These are phyloP conservation scores for Hiodon tergisus DNA, from an alignment of 2,113 vertebrate genomes.

Conservation along the genomic window DNA sequence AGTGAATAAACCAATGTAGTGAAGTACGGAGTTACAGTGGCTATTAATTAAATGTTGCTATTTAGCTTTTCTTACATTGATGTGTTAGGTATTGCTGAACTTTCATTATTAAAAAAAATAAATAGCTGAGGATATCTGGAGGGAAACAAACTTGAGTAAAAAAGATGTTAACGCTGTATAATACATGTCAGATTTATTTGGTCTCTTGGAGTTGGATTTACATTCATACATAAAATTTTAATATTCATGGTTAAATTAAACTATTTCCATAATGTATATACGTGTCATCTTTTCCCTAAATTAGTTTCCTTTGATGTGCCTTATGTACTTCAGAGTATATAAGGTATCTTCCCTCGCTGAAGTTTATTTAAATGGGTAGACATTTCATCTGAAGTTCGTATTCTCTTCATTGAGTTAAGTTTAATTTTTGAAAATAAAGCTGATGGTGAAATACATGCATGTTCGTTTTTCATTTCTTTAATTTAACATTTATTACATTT, in stretches of 20 bases:
- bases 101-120: not conserved
- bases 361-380: slow-evolving; percentile 4
- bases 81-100: not conserved
- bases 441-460: slow-evolving; percentile 19
- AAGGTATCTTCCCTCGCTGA: slow-evolving; percentile 28
- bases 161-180: slow-evolving; percentile 2
- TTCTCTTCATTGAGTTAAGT: slow-evolving; percentile 16
- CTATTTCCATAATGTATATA: no score
- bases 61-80: not conserved
- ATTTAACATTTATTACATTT: not conserved
- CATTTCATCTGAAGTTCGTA: slow-evolving; percentile 36
- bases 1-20: no score
- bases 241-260: not conserved
- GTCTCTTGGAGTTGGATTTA: no score
- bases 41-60: not conserved
- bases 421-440: slow-evolving; percentile 37
- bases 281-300: not conserved
- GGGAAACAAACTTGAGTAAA: not conserved
- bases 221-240: slow-evolving; percentile 5
- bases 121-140: not conserved
- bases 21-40: not conserved
- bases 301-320: no score
- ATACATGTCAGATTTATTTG: not conserved
- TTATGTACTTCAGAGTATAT: slow-evolving; percentile 42
- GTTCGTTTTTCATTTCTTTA: not conserved